These are phyloP conservation scores for Bos taurus DNA, from an alignment of 2,113 vertebrate species.

Conservation along the genomic window ARS-UCD2.0 NC_037357.1:51302501-51303000, in stretches of 20 bases:
- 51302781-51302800: not conserved
- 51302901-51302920: not conserved
- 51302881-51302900: not conserved
- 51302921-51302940: not conserved
- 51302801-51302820: not conserved
- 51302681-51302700: not conserved
- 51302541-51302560: not conserved
- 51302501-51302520: not conserved
- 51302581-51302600: not conserved
- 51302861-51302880: not conserved
- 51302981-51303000: not conserved
- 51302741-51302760: not conserved
- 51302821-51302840: not conserved
- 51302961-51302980: not conserved
- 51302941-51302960: not conserved
- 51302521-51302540: constrained; percentile 8
- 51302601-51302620: not conserved
- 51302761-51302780: not conserved
- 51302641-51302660: not conserved
- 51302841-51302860: not conserved
- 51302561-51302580: not conserved
- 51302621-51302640: not conserved
- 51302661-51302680: not conserved
- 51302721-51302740: not conserved
- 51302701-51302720: not conserved